Percentiles rank a stretch among this genome's conserved stretches.
phyloP scores from a whole-genome alignment of 2,113 vertebrate genomes.

The Chloropsis cyanopogon region DNA sequence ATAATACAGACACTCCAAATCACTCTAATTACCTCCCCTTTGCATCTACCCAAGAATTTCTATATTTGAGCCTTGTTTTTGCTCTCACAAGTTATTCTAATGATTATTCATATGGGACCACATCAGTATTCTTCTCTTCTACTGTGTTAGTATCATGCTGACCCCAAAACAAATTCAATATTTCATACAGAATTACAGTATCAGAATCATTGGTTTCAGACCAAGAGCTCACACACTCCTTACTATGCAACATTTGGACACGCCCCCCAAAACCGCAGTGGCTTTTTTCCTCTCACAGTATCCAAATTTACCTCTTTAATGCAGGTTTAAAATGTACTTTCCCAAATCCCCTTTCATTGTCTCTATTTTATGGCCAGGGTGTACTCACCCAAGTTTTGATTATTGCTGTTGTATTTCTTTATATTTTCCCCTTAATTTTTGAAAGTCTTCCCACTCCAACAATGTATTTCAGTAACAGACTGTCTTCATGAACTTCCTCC shows the following conservation, averaged over 20 bases:
- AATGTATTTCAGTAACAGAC: not conserved
- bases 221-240: not conserved
- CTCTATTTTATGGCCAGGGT: not conserved
- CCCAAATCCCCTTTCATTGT: not conserved
- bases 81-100: not conserved
- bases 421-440: not conserved
- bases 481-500: not conserved
- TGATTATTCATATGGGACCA: not conserved
- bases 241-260: not conserved
- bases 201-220: not conserved
- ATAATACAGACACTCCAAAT: not conserved
- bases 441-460: not conserved
- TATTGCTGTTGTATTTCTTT: not conserved
- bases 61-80: not conserved
- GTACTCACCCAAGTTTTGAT: not conserved
- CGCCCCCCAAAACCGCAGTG: not conserved
- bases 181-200: not conserved
- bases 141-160: not conserved
- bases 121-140: not conserved
- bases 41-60: not conserved
- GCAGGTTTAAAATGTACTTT: not conserved
- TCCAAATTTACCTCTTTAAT: not conserved
- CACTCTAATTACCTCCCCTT: not conserved
- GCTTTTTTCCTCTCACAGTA: not conserved
- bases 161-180: not conserved